Evolutionary conservation across 2,797 vertebrate genomes (phyloP).

Genomic region (Eremophila alpestris): DNA sequence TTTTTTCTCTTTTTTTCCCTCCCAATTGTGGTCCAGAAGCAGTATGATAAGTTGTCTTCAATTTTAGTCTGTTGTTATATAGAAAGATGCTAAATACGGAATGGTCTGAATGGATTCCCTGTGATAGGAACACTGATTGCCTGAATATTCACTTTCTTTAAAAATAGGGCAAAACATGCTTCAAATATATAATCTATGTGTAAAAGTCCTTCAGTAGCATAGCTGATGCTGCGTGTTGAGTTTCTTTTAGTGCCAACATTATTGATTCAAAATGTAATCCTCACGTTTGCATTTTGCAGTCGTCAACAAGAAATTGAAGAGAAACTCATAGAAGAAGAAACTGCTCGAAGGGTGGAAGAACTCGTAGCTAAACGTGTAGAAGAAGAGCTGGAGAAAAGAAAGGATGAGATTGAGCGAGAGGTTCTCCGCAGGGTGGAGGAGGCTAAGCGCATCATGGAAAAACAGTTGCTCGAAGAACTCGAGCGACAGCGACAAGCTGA

Average conservation of each 20-base stretch:
- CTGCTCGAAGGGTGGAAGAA: slow-evolving; percentile 96
- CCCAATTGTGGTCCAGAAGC: not conserved
- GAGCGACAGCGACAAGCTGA: slow-evolving; percentile 98
- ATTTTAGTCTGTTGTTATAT: not conserved
- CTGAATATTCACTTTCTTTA: not conserved
- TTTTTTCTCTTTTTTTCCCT: accelerated
- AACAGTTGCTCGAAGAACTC: slow-evolving; percentile 99
- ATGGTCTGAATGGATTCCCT: not conserved
- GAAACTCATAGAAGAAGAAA: slow-evolving; percentile 99
- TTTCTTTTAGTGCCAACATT: not conserved
- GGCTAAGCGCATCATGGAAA: slow-evolving; percentile 99
- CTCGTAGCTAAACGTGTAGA: slow-evolving; percentile 96
- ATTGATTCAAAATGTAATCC: not conserved
- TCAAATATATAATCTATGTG: not conserved
- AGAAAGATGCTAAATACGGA: not conserved
- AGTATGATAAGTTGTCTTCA: not conserved
- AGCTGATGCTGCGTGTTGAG: not conserved
- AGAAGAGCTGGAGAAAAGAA: slow-evolving; percentile 97
- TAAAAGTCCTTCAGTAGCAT: not conserved
- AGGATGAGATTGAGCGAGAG: slow-evolving; percentile 97
- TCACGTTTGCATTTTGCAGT: slow-evolving; percentile 66
- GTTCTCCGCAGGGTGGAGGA: slow-evolving; percentile 97
- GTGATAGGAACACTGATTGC: not conserved
- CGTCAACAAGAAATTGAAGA: slow-evolving; percentile 99
- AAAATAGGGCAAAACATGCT: not conserved